Base-by-base conservation (phyloP, 2,888 invertebrate species). In the Pimpla rufipes region DNA sequence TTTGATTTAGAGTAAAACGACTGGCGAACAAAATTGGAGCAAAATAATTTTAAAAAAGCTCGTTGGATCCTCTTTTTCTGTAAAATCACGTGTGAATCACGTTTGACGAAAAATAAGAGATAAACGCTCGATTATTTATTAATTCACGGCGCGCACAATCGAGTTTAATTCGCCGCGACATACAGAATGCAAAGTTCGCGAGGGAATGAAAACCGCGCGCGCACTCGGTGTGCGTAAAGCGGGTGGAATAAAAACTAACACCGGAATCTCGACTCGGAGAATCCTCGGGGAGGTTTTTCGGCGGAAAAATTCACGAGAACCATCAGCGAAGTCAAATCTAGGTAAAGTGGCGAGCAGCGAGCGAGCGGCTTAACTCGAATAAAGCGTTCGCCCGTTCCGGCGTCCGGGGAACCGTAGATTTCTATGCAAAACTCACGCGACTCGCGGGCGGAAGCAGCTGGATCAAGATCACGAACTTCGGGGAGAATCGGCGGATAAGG, bases 381-480 rank as follows among this genome's bases (percentile, higher is more conserved):
- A 52, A 47, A 21, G 21, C 29, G 45, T 29, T 29, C 5, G 3
- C 13, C 21, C 18, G 21, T 13, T 29, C 64, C 11, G 59, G 42
- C 29, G 47, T 52, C 42, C 40, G 55, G 8, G 21, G 47, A 52
- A 37, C 50, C 37, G 42, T 40, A 67, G 59, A 77, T 73, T 73
- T 77, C 59, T 73, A 81, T 81, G 77, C 67, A 81, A 78, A 78
- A 67, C 57, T 52, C 37, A 45, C 11, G 18, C 50, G 68, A 55
- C 10, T 42, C 42, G 50, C 3, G 29, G 29, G 13, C 16, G 18
- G 45, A 50, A 78, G 59, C 35, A 67, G 50, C 67, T 66, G 55
- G 45, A 23, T 18, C 50, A 59, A 50, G 50, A 77, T 73, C 77
- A 42, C 21, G 73, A 45, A 52, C 59, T 59, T 67, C 59, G 59